phyloP scores from a whole-genome alignment of 2,113 vertebrate genomes.

The Stegastes partitus region DNA sequence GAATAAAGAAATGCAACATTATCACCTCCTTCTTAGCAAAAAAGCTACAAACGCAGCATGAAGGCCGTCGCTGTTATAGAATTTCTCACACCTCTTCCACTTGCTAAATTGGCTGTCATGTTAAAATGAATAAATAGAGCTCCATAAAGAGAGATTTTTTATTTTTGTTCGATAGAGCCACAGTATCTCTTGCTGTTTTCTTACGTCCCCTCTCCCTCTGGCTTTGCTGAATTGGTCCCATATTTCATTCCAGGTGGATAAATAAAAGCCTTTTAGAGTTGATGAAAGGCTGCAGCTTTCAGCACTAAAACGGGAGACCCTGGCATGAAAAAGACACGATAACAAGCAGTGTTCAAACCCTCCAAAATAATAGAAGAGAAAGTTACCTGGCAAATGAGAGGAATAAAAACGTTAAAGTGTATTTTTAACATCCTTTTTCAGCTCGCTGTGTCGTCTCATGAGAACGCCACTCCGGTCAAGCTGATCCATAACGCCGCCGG shows the following conservation, averaged over 20 bases:
- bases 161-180: too few relatives aligned
- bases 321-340: too few relatives aligned
- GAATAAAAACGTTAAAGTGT: not conserved
- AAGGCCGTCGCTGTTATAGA: not conserved
- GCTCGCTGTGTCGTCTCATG: slow-evolving; percentile 96
- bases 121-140: not conserved
- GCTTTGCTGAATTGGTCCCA: not conserved
- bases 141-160: too few relatives aligned
- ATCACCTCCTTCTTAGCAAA: not conserved
- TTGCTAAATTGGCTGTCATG: not conserved
- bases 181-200: too few relatives aligned
- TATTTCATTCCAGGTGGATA: not conserved
- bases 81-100: not conserved
- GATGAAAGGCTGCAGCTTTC: too few relatives aligned
- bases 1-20: not conserved
- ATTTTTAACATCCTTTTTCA: slow-evolving; percentile 55
- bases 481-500: slow-evolving; percentile 95
- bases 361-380: too few relatives aligned
- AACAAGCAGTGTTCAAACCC: not conserved
- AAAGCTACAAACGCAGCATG: not conserved
- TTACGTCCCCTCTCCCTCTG: too few relatives aligned
- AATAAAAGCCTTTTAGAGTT: not conserved
- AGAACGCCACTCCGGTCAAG: slow-evolving; percentile 97
- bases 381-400: not conserved
- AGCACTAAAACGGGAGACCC: too few relatives aligned